Evolutionary conservation across 92 coral and sea anemone species (phyloP).

Genomic region (Scolanthus callimorphus): DNA sequence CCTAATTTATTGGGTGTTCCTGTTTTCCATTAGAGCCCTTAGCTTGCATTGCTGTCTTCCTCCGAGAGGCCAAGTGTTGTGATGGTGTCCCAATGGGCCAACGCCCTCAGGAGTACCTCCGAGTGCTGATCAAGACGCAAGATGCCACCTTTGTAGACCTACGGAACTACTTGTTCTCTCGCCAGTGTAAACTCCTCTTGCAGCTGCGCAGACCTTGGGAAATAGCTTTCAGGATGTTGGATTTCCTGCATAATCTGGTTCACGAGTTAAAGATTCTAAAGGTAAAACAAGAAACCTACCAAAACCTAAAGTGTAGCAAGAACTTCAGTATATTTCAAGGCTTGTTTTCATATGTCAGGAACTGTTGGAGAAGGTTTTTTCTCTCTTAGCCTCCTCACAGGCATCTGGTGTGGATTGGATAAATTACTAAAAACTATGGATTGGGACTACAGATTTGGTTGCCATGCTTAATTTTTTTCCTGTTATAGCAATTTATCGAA

Average conservation of each 20-base stretch:
- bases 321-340: too few relatives aligned
- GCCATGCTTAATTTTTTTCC: too few relatives aligned
- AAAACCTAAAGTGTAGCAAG: too few relatives aligned
- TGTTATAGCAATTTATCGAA: too few relatives aligned
- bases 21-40: constrained; percentile 76
- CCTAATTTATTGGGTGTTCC: too few relatives aligned
- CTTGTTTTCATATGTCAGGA: too few relatives aligned
- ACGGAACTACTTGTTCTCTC: constrained; percentile 84
- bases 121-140: constrained; percentile 62
- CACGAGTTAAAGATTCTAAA: constrained; percentile 78
- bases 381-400: too few relatives aligned
- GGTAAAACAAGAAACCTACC: constrained; percentile 4
- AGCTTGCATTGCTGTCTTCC: constrained; percentile 72
- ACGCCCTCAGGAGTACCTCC: constrained; percentile 64
- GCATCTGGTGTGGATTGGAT: too few relatives aligned
- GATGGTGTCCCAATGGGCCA: constrained; percentile 84
- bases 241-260: constrained; percentile 79
- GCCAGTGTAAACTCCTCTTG: constrained; percentile 86
- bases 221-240: constrained; percentile 81
- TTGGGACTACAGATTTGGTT: too few relatives aligned
- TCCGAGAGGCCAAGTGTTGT: constrained; percentile 79
- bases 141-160: constrained; percentile 88
- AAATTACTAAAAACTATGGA: too few relatives aligned
- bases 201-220: constrained; percentile 75
- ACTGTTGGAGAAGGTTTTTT: too few relatives aligned